These are phyloP conservation scores for Murina feae DNA, from an alignment of 2,113 vertebrate genomes.

Conservation along the genomic window DNA sequence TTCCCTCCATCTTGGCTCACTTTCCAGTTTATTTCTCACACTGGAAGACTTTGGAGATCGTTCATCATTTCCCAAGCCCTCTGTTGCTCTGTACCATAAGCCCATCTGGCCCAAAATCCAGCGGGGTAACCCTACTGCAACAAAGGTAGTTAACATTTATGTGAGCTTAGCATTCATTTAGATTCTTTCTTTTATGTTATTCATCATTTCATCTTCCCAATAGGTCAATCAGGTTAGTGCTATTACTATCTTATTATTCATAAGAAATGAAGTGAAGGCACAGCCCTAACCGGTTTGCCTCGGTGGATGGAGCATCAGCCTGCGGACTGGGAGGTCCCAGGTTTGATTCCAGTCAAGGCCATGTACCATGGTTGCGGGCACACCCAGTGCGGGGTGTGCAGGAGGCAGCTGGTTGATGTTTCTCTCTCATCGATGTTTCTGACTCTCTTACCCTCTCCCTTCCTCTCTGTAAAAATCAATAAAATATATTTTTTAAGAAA, in stretches of 20 bases:
- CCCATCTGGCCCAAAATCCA: background rate
- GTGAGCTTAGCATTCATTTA: background rate
- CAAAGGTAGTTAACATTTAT: background rate
- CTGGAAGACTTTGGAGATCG: background rate
- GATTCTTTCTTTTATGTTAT: background rate
- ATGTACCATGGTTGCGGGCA: too few relatives aligned
- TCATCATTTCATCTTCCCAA: background rate
- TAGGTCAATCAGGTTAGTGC: background rate
- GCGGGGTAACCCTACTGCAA: accelerated
- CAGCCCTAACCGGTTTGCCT: too few relatives aligned
- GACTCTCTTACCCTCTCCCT: too few relatives aligned
- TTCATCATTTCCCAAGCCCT: background rate
- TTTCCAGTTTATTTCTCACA: background rate
- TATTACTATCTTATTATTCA: background rate
- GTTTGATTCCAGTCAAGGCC: too few relatives aligned
- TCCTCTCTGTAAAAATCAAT: too few relatives aligned
- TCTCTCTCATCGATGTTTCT: too few relatives aligned
- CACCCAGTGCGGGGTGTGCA: too few relatives aligned
- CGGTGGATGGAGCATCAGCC: too few relatives aligned
- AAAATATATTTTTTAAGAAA: too few relatives aligned
- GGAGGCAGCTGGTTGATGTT: too few relatives aligned
- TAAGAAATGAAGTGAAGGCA: background rate
- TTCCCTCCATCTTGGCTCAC: background rate
- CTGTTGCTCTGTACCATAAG: background rate
- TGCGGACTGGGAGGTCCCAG: too few relatives aligned